These are phyloP conservation scores for Chaenocephalus aceratus DNA, from an alignment of 2,113 vertebrate genomes.

Conservation along the genomic window DNA sequence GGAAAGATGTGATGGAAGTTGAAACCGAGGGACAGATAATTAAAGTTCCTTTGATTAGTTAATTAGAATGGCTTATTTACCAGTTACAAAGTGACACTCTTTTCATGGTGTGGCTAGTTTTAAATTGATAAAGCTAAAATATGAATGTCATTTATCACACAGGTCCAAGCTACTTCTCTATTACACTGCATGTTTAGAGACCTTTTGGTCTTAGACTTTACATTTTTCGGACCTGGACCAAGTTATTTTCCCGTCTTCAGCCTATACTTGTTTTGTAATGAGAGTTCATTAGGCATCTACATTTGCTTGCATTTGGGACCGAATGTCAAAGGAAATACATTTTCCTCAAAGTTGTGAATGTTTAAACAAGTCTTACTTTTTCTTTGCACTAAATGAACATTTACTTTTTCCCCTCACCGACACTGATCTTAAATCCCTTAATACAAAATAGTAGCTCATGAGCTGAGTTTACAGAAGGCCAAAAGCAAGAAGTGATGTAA, in stretches of 20 bases:
- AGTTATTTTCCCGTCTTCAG: background rate
- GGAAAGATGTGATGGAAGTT: background rate
- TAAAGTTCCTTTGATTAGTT: background rate
- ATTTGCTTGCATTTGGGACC: background rate
- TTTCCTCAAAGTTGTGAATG: background rate
- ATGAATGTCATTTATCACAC: conserved; percentile 2
- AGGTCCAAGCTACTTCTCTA: background rate
- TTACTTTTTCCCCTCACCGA: background rate
- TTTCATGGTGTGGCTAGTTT: background rate
- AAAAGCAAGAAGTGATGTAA: conserved; percentile 18
- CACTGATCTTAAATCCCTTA: background rate
- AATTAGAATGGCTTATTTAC: background rate
- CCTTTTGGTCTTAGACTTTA: background rate
- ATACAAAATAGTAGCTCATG: background rate
- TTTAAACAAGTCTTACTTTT: background rate
- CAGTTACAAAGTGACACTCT: background rate
- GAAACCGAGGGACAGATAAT: background rate
- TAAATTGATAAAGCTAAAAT: background rate
- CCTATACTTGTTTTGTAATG: background rate
- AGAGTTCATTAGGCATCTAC: background rate
- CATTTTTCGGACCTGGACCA: background rate
- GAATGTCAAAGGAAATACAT: too few relatives aligned
- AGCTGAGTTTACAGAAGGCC: conserved; percentile 5
- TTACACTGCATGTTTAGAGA: background rate
- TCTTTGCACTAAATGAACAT: background rate